Evolutionary conservation across 2,113 vertebrate species (phyloP).

Genomic region (Ophiodon elongatus): DNA sequence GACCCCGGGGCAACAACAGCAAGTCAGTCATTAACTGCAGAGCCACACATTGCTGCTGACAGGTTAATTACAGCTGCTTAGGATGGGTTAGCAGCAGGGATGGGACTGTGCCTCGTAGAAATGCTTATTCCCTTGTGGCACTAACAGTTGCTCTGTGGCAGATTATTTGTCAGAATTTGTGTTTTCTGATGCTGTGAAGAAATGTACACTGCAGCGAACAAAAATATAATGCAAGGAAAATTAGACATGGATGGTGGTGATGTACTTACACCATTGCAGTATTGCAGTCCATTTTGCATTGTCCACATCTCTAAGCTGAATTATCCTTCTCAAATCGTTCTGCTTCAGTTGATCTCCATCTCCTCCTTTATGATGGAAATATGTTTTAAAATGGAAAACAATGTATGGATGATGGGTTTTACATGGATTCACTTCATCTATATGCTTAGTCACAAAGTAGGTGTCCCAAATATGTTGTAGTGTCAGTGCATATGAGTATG

Average conservation of each 20-base stretch:
- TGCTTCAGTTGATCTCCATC: constrained; percentile 3
- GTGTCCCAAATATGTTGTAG: background rate
- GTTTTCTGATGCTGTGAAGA: constrained; percentile 24
- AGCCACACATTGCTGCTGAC: constrained; percentile 61
- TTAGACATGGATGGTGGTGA: constrained; percentile 1
- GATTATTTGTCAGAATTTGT: constrained; percentile 40
- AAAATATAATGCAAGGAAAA: background rate
- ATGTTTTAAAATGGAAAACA: constrained; percentile 4
- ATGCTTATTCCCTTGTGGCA: constrained; percentile 34
- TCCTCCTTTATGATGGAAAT: background rate
- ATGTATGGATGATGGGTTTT: background rate
- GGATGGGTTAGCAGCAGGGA: constrained; percentile 53
- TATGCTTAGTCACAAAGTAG: background rate
- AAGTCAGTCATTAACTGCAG: constrained; percentile 74
- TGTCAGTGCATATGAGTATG: background rate
- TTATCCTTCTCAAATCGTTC: background rate
- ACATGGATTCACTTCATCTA: constrained; percentile 1
- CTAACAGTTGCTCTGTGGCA: constrained; percentile 31
- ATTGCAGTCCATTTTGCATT: constrained; percentile 10
- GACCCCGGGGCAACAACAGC: constrained; percentile 67
- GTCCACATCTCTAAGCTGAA: constrained; percentile 2
- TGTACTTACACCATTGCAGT: background rate
- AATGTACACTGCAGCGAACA: constrained; percentile 10
- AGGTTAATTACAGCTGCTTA: constrained; percentile 80
- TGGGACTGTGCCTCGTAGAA: background rate